phyloP scores from a whole-genome alignment of 2,888 invertebrate genomes.

The Drosophila setosimentum region DNA sequence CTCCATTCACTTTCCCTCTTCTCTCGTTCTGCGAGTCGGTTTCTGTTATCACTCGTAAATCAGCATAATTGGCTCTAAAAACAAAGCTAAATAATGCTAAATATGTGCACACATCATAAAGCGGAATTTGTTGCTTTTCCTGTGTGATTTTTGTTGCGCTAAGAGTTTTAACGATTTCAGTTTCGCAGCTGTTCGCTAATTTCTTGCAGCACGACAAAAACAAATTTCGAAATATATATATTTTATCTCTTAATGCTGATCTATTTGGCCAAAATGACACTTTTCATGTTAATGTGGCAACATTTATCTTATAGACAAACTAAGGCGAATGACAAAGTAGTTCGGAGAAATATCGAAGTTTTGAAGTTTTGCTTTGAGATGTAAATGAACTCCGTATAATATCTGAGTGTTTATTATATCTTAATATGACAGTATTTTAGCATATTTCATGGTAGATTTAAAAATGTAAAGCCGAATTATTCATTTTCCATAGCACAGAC shows the following conservation, averaged over 20 bases:
- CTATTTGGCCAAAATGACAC: background rate
- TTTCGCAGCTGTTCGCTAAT: slow-evolving; percentile 56
- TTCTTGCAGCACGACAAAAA: slow-evolving; percentile 40
- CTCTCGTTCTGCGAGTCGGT: background rate
- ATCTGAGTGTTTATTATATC: background rate
- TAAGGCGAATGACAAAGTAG: background rate
- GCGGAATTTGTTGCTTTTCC: background rate
- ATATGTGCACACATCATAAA: slow-evolving; percentile 44
- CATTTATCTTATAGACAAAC: background rate
- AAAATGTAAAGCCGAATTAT: background rate
- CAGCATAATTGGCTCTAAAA: slow-evolving; percentile 56
- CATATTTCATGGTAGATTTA: background rate
- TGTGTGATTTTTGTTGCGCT: background rate
- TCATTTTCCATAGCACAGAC: background rate
- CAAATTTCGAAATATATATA: slow-evolving; percentile 26
- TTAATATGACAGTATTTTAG: background rate
- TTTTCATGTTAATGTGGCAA: background rate
- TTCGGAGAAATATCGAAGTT: background rate
- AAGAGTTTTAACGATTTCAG: slow-evolving; percentile 22
- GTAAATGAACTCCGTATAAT: background rate
- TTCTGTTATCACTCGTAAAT: slow-evolving; percentile 42
- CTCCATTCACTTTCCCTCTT: background rate
- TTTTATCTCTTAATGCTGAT: slow-evolving; percentile 4
- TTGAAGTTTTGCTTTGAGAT: background rate
- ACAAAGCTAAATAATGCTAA: slow-evolving; percentile 36